Conservation (phyloP, 2,888 invertebrate genomes). For the Congeria kusceri region DNA sequence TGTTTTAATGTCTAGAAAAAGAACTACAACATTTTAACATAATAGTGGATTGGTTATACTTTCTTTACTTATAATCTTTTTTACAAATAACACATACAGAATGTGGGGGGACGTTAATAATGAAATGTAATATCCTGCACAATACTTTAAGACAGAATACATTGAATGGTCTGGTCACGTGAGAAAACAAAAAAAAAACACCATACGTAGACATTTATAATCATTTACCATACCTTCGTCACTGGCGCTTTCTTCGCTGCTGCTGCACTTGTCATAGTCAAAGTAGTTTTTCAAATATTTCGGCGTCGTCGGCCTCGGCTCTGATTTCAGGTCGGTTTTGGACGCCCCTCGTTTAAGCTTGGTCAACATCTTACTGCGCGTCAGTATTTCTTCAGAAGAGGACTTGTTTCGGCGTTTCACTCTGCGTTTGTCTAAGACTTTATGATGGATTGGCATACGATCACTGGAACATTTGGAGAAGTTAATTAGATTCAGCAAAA, state of each 20-base stretch:
- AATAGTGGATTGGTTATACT: no score
- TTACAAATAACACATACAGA: no score
- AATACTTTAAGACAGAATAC: no score
- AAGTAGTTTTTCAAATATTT: conserved; percentile 46
- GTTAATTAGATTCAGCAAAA: background rate
- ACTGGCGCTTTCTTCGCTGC: conserved; percentile 54
- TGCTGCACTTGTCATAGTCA: conserved; percentile 59
- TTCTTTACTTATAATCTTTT: no score
- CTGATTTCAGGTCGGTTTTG: conserved; percentile 19
- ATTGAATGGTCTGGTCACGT: no score
- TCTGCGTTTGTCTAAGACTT: conserved; percentile 45
- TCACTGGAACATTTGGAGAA: conserved; percentile 46
- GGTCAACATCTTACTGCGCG: conserved; percentile 37
- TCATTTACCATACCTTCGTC: conserved; percentile 61
- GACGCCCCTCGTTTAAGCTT: conserved; percentile 34
- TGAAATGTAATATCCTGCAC: no score
- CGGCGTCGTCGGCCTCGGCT: conserved; percentile 44
- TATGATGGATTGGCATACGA: conserved; percentile 70
- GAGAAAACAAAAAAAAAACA: no score
- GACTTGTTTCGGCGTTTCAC: conserved; percentile 42
- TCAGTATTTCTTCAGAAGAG: conserved; percentile 36
- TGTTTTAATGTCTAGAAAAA: no score
- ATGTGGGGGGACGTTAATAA: no score
- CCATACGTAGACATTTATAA: no score
- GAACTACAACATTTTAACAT: no score